Percentiles rank a stretch among this genome's conserved stretches.
These are phyloP conservation scores for Strix aluco DNA, from an alignment of 2,113 vertebrate genomes.

Conservation along the genomic window DNA sequence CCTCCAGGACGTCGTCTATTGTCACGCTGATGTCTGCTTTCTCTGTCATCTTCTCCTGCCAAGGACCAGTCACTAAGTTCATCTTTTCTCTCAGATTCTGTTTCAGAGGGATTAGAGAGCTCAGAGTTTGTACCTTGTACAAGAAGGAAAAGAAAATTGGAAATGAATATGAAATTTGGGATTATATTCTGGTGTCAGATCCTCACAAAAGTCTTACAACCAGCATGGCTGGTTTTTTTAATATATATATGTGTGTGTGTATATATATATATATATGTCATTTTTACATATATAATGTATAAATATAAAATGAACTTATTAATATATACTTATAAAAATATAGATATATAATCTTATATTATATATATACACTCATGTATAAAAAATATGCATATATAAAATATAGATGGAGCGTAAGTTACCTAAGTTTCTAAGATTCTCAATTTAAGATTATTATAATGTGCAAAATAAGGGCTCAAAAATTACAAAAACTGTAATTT, in stretches of 20 bases:
- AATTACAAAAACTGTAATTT: not conserved
- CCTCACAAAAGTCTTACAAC: not conserved
- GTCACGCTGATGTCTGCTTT: conserved; percentile 85
- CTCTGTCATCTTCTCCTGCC: conserved; percentile 90
- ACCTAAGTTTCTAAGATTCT: not conserved
- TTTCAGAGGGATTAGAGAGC: conserved; percentile 96
- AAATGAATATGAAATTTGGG: not conserved
- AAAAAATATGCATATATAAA: not conserved
- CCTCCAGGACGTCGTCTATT: conserved; percentile 86
- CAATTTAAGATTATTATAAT: not conserved
- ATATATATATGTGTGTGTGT: not conserved
- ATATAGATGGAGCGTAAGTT: not conserved
- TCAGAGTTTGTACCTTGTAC: conserved; percentile 93
- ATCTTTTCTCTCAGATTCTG: conserved; percentile 94
- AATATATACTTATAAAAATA: not conserved
- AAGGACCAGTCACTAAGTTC: conserved; percentile 97
- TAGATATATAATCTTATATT: not conserved
- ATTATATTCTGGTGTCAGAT: not conserved
- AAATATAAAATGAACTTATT: not conserved
- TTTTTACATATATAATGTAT: not conserved
- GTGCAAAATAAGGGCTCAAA: not conserved
- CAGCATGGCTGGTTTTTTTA: not conserved
- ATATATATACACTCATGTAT: not conserved
- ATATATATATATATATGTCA: no score
- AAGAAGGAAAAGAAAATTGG: conserved; percentile 20